Percentiles rank a stretch among this genome's conserved stretches.
Evolutionary conservation across 1,140 invertebrate species (phyloP).

Genomic region (Drosophila punjabiensis): DNA sequence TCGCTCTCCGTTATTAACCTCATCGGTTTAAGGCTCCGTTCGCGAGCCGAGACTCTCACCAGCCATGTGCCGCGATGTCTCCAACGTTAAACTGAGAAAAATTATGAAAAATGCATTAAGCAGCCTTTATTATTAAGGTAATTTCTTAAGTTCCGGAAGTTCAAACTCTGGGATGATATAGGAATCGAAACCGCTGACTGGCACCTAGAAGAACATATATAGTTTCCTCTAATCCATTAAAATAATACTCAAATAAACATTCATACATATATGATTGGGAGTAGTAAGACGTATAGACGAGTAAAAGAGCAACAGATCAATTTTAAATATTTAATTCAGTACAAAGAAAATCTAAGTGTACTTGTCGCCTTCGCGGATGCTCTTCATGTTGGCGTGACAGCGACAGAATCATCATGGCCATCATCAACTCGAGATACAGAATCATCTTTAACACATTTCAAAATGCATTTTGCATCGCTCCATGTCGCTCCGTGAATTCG

Average conservation of each 20-base stretch:
- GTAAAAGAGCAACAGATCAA: not conserved
- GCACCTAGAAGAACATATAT: too few relatives aligned
- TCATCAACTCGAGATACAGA: constrained; percentile 48
- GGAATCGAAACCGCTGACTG: too few relatives aligned
- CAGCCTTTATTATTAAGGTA: not conserved
- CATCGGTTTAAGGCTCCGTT: constrained; percentile 64
- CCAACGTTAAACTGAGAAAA: constrained; percentile 7
- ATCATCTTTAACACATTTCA: constrained; percentile 51
- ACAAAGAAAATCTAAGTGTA: not conserved
- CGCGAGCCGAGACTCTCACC: constrained; percentile 57
- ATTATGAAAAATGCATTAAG: not conserved
- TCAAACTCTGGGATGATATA: too few relatives aligned
- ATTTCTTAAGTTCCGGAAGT: not conserved
- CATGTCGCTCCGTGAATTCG: constrained; percentile 47
- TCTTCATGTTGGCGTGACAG: constrained; percentile 36
- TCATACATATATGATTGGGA: not conserved
- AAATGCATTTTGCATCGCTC: constrained; percentile 71
- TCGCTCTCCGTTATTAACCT: constrained; percentile 60
- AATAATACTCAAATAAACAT: not conserved
- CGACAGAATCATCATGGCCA: constrained; percentile 43
- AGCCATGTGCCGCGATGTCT: constrained; percentile 33
- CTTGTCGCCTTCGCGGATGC: constrained; percentile 25
- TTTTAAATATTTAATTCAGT: not conserved
- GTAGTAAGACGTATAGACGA: not conserved
- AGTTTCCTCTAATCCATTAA: not conserved